Conservation (phyloP, 2,797 vertebrate species). For the Halcyon badia region DNA sequence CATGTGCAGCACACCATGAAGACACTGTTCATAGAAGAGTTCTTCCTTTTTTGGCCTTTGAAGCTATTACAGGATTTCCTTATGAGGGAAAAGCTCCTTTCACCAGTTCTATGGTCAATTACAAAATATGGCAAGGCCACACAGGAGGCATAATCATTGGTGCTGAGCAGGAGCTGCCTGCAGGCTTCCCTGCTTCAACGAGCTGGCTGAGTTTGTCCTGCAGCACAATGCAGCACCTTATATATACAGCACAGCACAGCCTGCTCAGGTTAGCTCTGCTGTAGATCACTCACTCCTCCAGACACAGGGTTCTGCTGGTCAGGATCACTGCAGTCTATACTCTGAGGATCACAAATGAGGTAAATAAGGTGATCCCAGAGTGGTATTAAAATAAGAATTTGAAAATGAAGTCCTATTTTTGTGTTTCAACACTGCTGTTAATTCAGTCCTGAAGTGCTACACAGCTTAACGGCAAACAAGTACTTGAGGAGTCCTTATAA, state of each 20-base stretch:
- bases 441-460: not conserved
- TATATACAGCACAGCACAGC: not conserved
- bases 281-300: not conserved
- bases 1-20: accelerated
- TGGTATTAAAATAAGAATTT: not conserved
- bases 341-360: not conserved
- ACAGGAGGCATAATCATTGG: accelerated
- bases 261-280: not conserved
- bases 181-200: not conserved
- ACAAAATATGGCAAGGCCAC: not conserved
- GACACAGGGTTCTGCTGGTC: not conserved
- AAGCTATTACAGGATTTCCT: not conserved
- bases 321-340: not conserved
- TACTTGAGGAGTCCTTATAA: not conserved
- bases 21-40: not conserved
- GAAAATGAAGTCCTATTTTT: not conserved
- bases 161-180: not conserved
- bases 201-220: not conserved
- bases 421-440: not conserved
- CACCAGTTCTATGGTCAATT: not conserved
- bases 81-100: not conserved
- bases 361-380: not conserved
- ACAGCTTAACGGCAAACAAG: not conserved
- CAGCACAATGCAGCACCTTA: accelerated
- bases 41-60: not conserved